These are phyloP conservation scores for Steromphala cineraria DNA, from an alignment of 2,888 invertebrate species.

Conservation along the genomic window DNA sequence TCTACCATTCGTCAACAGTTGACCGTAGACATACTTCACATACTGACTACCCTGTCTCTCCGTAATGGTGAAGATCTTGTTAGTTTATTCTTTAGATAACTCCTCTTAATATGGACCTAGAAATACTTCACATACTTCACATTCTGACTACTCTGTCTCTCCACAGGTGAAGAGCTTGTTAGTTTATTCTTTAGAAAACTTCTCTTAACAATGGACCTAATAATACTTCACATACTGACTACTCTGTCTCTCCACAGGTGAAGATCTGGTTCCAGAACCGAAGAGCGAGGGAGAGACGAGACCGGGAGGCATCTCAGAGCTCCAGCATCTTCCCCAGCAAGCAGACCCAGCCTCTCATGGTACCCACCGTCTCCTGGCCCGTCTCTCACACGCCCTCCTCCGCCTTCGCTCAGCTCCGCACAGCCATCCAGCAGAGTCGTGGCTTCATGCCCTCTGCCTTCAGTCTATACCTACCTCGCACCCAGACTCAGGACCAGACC, in stretches of 20 bases:
- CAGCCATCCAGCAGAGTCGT: slow-evolving; percentile 26
- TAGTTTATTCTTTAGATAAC: too few relatives aligned
- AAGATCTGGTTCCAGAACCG: slow-evolving; percentile 75
- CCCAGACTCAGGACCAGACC: neutral
- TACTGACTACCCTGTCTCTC: too few relatives aligned
- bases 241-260: slow-evolving; percentile 58
- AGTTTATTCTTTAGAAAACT: too few relatives aligned
- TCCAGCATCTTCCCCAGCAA: slow-evolving; percentile 30
- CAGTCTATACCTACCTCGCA: slow-evolving; percentile 22
- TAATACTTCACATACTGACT: too few relatives aligned
- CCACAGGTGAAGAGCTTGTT: too few relatives aligned
- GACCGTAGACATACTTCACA: too few relatives aligned
- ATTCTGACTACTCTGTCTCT: too few relatives aligned
- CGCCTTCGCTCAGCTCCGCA: slow-evolving; percentile 12
- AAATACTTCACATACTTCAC: too few relatives aligned
- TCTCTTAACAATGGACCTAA: too few relatives aligned
- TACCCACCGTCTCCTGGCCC: slow-evolving; percentile 41
- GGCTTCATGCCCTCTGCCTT: slow-evolving; percentile 34
- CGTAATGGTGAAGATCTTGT: too few relatives aligned
- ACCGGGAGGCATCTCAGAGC: slow-evolving; percentile 57
- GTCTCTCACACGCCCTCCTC: slow-evolving; percentile 14
- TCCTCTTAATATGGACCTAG: too few relatives aligned
- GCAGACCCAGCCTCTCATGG: slow-evolving; percentile 38
- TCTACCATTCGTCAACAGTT: too few relatives aligned
- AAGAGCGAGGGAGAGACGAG: slow-evolving; percentile 71